A percentile compares a stretch with the other conserved stretches of the same genome.
phyloP scores from a whole-genome alignment of 2,888 invertebrate genomes.

The Mythimna loreyi region DNA sequence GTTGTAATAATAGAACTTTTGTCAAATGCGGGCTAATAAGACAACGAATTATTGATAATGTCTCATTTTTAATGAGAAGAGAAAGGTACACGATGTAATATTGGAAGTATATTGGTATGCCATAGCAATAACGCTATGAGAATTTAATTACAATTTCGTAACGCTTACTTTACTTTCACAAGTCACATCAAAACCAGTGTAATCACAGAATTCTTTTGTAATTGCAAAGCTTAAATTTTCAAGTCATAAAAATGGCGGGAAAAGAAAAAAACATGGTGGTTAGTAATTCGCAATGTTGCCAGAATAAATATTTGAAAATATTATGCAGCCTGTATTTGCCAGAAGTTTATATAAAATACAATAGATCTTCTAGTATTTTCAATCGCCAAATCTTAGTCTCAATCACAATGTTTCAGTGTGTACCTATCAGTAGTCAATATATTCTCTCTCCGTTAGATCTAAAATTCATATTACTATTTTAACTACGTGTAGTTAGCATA shows the following conservation, averaged over 20 bases:
- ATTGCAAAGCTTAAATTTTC: conserved; percentile 2
- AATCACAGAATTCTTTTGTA: neutral
- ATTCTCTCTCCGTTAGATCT: conserved; percentile 65
- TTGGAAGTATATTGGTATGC: conserved; percentile 52
- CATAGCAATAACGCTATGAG: neutral
- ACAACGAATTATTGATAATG: conserved; percentile 85
- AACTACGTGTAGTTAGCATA: conserved; percentile 70
- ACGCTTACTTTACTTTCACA: conserved; percentile 1
- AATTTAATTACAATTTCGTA: neutral
- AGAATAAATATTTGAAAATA: conserved; percentile 38
- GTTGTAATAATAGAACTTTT: conserved; percentile 79
- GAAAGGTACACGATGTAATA: conserved; percentile 66
- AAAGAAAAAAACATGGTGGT: conserved; percentile 22
- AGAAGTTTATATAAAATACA: conserved; percentile 77
- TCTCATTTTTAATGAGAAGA: conserved; percentile 56
- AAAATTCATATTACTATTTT: conserved; percentile 66
- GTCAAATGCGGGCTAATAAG: conserved; percentile 88
- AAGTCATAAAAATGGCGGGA: conserved; percentile 30
- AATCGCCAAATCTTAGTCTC: conserved; percentile 69
- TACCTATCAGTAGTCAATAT: conserved; percentile 70
- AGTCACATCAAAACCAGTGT: neutral
- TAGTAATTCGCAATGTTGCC: conserved; percentile 40
- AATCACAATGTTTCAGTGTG: conserved; percentile 69
- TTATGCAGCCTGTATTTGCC: conserved; percentile 85
- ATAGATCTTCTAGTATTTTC: conserved; percentile 58